Evolutionary conservation across 2,113 vertebrate species (phyloP), one percentile per base, ranked within the genome.

Genomic region (Osmerus mordax): DNA sequence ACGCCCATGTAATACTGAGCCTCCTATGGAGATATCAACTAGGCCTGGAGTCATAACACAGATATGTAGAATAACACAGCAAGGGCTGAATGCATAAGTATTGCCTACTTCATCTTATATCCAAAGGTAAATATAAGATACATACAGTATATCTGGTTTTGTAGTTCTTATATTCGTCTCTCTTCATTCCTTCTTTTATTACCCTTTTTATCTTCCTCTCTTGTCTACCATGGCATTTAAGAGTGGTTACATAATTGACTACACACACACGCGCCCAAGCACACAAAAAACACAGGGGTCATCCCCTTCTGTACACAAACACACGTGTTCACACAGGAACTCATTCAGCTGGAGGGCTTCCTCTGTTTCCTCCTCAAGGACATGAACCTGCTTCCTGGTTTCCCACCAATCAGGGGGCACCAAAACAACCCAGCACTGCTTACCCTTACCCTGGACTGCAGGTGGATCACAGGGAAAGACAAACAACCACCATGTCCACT

Each of bases 401-500:
- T 78, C 74, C 67, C 75, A 21, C 63, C 82, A 81, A 87, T 83
- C 82, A 81, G 55, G 47, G 72, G 79, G 3, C 16, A 16, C 15
- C n/a, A 56, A 56, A 18, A 73, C 73, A 62, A 60, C 23, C 63
- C 56, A 21, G 25, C 32, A 47, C 59, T 70, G 36, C 73, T 14
- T 3, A 29, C 23, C 68, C 65, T 79, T 60, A 41, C 4, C 15
- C 8, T 32, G 8, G 28, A 15, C 23, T 15, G 0, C 15, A 16
- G 14, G 61, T 29, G 15, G 15, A n/a, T 2, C 61, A 3, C 61
- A 63, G 21, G 7, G 61, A 14, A 16, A 32, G 13, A 63, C 14
- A 63, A 8, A 16, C 28, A 16, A 60, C 19, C 18, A 64, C 62
- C 62, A 8, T n/a, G 4, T 64, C 7, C 9, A 13, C 28, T 16